Conservation (phyloP, 2,113 vertebrate species). For the Cichladusa arquata region DNA sequence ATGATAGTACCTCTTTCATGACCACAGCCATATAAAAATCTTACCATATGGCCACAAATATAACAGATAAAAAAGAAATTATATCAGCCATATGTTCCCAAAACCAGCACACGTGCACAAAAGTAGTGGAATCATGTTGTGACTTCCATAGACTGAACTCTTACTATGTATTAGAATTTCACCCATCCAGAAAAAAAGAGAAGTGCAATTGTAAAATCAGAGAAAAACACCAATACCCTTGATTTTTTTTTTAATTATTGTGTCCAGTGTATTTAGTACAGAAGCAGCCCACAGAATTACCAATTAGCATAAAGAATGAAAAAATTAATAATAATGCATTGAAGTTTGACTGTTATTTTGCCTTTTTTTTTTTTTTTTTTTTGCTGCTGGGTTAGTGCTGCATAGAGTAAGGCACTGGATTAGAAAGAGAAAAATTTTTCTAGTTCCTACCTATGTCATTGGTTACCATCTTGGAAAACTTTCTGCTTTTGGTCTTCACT, state of each 20-base stretch:
- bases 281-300: constrained; percentile 68
- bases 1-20: neutral
- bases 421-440: constrained; percentile 75
- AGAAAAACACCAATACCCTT: constrained; percentile 44
- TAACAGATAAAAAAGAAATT: neutral
- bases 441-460: constrained; percentile 86
- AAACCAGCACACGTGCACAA: accelerated
- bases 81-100: neutral
- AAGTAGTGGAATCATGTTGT: constrained; percentile 13
- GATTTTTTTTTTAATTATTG: constrained; percentile 63
- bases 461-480: constrained; percentile 94
- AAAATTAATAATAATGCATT: constrained; percentile 62
- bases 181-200: constrained; percentile 31
- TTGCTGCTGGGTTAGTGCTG: constrained; percentile 70
- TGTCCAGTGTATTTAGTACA: constrained; percentile 57
- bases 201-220: constrained; percentile 47
- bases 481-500: constrained; percentile 98
- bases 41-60: neutral
- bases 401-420: constrained; percentile 66
- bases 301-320: constrained; percentile 57
- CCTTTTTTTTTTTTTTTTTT: neutral
- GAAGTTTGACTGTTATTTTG: constrained; percentile 1
- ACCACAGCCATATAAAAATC: neutral
- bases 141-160: constrained; percentile 74
- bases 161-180: constrained; percentile 52